Evolutionary conservation across 2,113 vertebrate species (phyloP).

Genomic region (Notothenia coriiceps): DNA sequence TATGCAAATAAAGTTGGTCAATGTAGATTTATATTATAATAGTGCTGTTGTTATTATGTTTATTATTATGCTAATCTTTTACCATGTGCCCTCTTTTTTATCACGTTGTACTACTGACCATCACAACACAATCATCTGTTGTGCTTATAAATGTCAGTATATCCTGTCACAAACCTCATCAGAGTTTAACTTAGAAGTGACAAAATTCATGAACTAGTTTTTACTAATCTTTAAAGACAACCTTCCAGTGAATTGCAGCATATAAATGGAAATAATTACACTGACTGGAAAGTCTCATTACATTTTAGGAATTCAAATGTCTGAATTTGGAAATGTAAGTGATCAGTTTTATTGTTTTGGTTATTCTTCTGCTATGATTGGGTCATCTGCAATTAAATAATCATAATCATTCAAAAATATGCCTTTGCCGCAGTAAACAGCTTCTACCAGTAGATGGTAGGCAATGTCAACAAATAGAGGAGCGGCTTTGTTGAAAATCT

Average conservation of each 20-base stretch:
- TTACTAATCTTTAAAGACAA: background rate
- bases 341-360: background rate
- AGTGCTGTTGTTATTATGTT: background rate
- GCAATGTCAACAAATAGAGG: conserved; percentile 54
- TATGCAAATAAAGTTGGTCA: conserved; percentile 69
- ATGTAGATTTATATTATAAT: conserved; percentile 40
- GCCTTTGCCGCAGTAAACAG: conserved; percentile 12
- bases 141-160: background rate
- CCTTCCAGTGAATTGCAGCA: background rate
- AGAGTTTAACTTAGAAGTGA: background rate
- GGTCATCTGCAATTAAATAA: background rate
- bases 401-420: background rate
- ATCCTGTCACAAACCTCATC: background rate
- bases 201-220: background rate
- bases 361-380: background rate
- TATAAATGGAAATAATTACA: background rate
- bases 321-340: background rate
- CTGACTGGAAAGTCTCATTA: background rate
- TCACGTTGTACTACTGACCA: background rate
- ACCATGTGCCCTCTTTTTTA: background rate
- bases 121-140: background rate
- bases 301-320: background rate
- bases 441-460: conserved; percentile 77
- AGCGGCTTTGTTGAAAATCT: background rate
- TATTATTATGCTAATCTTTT: background rate